Evolutionary conservation across 1,140 invertebrate species (phyloP).

Genomic region (Ptiloglossa arizonensis): DNA sequence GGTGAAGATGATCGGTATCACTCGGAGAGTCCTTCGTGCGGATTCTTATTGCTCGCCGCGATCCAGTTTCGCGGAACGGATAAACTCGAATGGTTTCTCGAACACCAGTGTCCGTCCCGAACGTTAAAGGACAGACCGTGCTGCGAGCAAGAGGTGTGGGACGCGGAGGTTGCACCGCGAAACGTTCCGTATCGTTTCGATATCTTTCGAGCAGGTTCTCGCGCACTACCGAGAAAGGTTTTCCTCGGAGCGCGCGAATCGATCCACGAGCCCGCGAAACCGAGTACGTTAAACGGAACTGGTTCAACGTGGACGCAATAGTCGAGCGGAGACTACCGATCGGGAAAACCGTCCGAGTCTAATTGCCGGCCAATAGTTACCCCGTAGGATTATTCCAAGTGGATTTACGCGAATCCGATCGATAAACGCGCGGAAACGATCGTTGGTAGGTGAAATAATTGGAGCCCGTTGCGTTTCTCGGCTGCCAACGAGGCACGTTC

Average conservation of each 20-base stretch:
- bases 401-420: background rate
- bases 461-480: background rate
- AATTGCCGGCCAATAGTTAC: conserved; percentile 13
- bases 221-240: background rate
- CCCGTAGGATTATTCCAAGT: background rate
- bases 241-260: background rate
- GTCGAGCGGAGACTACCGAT: conserved; percentile 7
- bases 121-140: conserved; percentile 27
- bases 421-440: conserved; percentile 9
- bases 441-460: background rate
- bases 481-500: background rate
- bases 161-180: background rate
- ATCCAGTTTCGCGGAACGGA: conserved; percentile 62
- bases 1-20: conserved; percentile 55
- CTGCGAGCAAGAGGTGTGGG: background rate
- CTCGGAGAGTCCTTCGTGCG: conserved; percentile 44
- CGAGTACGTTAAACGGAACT: conserved; percentile 55
- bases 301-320: conserved; percentile 53
- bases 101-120: conserved; percentile 19
- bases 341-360: conserved; percentile 14
- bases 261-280: background rate
- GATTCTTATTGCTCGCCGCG: conserved; percentile 54
- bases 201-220: conserved; percentile 36
- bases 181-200: conserved; percentile 43
- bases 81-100: conserved; percentile 52